phyloP scores from a whole-genome alignment of 2,113 vertebrate species.

The Caranx ignobilis region DNA sequence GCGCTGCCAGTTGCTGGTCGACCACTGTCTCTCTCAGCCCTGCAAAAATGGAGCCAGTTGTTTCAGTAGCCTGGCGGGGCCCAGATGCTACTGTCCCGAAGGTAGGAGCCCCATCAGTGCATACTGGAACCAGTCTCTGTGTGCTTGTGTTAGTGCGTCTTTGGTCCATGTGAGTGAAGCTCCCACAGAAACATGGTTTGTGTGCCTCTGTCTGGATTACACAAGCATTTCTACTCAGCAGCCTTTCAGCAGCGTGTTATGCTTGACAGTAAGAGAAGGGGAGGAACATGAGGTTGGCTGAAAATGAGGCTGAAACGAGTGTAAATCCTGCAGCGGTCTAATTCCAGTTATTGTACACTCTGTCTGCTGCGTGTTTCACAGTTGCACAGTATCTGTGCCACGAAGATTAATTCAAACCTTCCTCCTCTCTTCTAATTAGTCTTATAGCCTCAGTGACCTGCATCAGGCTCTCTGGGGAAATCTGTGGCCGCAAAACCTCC shows the following conservation, averaged over 20 bases:
- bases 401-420: constrained; percentile 73
- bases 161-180: background rate
- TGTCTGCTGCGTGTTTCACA: constrained; percentile 29
- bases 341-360: background rate
- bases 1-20: constrained; percentile 91
- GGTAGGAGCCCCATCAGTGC: constrained; percentile 78
- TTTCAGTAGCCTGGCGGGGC: constrained; percentile 86
- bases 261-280: background rate
- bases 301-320: background rate
- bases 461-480: constrained; percentile 59
- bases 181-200: constrained; percentile 14
- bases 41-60: constrained; percentile 94
- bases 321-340: constrained; percentile 11
- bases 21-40: constrained; percentile 91
- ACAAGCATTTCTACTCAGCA: background rate
- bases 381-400: constrained; percentile 70
- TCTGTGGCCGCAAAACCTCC: constrained; percentile 60
- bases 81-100: constrained; percentile 92
- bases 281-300: background rate
- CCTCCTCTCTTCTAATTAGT: constrained; percentile 73
- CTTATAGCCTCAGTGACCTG: constrained; percentile 59
- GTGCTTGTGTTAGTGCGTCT: background rate
- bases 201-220: background rate
- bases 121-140: constrained; percentile 2
- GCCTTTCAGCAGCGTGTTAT: background rate